Percentiles rank a stretch among this genome's conserved stretches.
phyloP scores from a whole-genome alignment of 2,888 invertebrate species.

The Hedychridium roseum region DNA sequence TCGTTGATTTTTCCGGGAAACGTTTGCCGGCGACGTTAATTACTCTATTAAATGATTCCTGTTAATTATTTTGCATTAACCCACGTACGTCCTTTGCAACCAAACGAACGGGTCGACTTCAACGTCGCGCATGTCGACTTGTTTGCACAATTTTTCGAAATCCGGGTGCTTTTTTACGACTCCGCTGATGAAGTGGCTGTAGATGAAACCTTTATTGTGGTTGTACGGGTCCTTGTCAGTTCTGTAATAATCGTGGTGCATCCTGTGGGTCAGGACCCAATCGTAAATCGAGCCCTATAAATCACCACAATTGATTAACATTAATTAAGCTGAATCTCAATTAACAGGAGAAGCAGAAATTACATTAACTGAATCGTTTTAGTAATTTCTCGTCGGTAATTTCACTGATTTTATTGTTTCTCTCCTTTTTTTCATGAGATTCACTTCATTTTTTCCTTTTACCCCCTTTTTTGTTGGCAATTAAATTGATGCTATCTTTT shows the following conservation, averaged over 20 bases:
- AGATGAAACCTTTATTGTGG: conserved; percentile 80
- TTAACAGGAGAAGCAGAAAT: no score
- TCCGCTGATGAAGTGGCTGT: conserved; percentile 81
- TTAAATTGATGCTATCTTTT: no score
- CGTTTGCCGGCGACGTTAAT: no score
- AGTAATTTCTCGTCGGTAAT: no score
- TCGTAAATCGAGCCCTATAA: conserved; percentile 81
- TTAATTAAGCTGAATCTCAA: no score
- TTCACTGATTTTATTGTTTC: no score
- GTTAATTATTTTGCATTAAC: no score
- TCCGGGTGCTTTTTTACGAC: conserved; percentile 72
- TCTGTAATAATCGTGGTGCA: conserved; percentile 82
- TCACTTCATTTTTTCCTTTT: no score
- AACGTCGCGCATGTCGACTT: conserved; percentile 83
- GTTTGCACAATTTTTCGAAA: conserved; percentile 70
- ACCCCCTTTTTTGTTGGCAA: no score
- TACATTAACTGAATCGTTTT: no score
- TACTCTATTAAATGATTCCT: background rate
- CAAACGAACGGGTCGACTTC: conserved; percentile 79
- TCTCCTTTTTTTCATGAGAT: no score
- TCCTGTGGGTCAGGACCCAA: conserved; percentile 83
- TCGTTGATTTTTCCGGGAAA: no score
- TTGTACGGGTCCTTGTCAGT: conserved; percentile 84
- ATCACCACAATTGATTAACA: background rate
- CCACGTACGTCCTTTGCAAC: conserved; percentile 82